These are phyloP conservation scores for Nomada flava DNA, from an alignment of 2,888 invertebrate genomes.

Conservation along the genomic window DNA sequence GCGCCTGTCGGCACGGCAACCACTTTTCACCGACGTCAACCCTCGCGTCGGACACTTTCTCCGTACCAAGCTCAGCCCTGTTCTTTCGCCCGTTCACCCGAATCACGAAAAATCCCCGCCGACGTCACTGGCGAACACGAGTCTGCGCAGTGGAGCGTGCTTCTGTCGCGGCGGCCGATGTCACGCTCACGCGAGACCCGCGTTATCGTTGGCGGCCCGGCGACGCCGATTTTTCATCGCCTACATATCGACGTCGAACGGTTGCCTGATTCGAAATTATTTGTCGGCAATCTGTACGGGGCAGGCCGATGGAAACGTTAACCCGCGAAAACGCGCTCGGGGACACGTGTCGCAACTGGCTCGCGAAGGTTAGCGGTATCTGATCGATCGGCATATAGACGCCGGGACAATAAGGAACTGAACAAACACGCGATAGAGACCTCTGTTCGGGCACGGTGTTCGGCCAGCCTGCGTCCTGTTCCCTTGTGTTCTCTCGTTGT, in stretches of 20 bases:
- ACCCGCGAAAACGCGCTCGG: conserved; percentile 38
- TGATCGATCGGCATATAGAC: conserved; percentile 19
- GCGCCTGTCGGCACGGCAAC: neutral
- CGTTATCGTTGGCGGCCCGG: conserved; percentile 45
- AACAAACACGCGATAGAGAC: conserved; percentile 31
- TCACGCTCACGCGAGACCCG: conserved; percentile 54
- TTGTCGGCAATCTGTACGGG: conserved; percentile 56
- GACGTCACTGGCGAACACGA: conserved; percentile 34
- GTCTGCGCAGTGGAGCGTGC: conserved; percentile 61
- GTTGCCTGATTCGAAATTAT: conserved; percentile 57
- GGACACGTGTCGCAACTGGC: conserved; percentile 37
- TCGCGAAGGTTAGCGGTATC: conserved; percentile 46
- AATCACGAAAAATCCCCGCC: conserved; percentile 80
- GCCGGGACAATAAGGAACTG: conserved; percentile 27
- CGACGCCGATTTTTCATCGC: conserved; percentile 38
- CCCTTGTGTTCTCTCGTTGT: neutral
- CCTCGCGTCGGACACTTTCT: conserved; percentile 37
- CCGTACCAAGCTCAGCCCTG: neutral
- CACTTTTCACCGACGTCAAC: neutral
- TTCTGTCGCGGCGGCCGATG: conserved; percentile 62
- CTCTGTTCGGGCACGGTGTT: conserved; percentile 10
- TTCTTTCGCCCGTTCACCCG: conserved; percentile 81
- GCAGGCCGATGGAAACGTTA: conserved; percentile 13
- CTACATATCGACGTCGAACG: conserved; percentile 2
- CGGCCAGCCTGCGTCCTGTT: neutral